Percentiles rank a stretch among this genome's conserved stretches.
These are phyloP conservation scores for Cantharis rufa DNA, from an alignment of 2,888 invertebrate species.

Conservation along the genomic window DNA sequence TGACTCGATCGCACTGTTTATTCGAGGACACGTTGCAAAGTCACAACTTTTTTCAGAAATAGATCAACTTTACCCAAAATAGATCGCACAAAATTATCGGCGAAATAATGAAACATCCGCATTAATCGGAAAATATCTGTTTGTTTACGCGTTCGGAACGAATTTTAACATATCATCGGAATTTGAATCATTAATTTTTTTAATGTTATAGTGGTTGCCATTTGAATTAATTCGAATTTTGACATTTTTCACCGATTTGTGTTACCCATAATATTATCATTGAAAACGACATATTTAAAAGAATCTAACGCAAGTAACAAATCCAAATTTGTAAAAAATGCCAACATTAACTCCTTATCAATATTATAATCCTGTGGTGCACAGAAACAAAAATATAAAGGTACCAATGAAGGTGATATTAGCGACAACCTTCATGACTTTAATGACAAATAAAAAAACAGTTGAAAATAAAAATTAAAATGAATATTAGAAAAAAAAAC, in stretches of 20 bases:
- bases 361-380: conserved; percentile 4
- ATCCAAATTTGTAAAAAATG: not conserved
- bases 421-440: conserved; percentile 8
- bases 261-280: not conserved
- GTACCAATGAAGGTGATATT: conserved; percentile 12
- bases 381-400: conserved; percentile 15
- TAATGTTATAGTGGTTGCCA: not conserved
- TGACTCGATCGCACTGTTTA: conserved; percentile 33
- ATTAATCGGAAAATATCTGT: not conserved
- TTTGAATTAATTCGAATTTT: not conserved
- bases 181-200: not conserved
- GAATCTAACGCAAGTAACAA: not conserved
- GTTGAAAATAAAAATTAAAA: conserved; percentile 12
- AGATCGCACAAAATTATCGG: conserved; percentile 16
- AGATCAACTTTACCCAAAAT: conserved; percentile 20
- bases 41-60: conserved; percentile 19
- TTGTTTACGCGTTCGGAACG: not conserved
- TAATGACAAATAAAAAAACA: conserved; percentile 9
- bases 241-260: not conserved
- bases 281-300: not conserved
- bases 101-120: not conserved
- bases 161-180: not conserved
- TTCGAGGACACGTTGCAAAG: conserved; percentile 8
- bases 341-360: not conserved
- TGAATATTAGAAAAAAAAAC: conserved; percentile 26